Percentiles rank a stretch among this genome's conserved stretches.
Evolutionary conservation across 2,113 vertebrate species (phyloP).

Genomic region (Elgaria multicarinata): DNA sequence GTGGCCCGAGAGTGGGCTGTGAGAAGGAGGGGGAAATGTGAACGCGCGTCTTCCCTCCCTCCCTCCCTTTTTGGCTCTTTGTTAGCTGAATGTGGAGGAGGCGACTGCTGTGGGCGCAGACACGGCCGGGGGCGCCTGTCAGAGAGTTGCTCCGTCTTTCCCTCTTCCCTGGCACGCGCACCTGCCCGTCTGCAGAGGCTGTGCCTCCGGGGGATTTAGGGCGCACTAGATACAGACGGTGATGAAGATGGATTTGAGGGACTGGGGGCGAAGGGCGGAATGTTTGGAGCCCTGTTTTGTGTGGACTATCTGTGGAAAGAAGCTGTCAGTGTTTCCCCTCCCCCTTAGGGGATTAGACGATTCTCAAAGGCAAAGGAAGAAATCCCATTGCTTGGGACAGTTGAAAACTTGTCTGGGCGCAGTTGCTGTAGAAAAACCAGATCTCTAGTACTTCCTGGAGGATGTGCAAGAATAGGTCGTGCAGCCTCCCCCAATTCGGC

Average conservation of each 20-base stretch:
- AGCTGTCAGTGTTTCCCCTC: not conserved
- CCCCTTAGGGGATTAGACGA: not conserved
- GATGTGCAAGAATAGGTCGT: not conserved
- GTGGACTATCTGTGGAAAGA: not conserved
- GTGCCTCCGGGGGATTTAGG: not conserved
- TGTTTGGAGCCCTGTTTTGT: not conserved
- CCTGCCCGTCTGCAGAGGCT: not conserved
- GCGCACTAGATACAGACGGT: not conserved
- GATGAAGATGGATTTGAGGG: not conserved
- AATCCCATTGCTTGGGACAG: not conserved
- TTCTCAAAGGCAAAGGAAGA: no score
- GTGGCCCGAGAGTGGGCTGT: not conserved
- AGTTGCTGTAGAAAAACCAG: not conserved
- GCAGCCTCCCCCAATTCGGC: not conserved
- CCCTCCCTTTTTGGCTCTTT: not conserved
- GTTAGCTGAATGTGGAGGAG: not conserved
- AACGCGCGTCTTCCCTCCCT: not conserved
- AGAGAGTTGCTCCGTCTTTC: not conserved
- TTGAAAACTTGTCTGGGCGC: constrained; percentile 19
- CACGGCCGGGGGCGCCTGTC: not conserved
- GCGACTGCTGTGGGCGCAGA: not conserved
- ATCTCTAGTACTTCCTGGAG: not conserved
- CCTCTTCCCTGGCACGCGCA: not conserved
- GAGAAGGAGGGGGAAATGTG: not conserved
- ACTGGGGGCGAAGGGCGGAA: not conserved